These are phyloP conservation scores for Oncopodura yosiiana DNA, from an alignment of 1,140 invertebrate species.

Conservation along the genomic window DNA sequence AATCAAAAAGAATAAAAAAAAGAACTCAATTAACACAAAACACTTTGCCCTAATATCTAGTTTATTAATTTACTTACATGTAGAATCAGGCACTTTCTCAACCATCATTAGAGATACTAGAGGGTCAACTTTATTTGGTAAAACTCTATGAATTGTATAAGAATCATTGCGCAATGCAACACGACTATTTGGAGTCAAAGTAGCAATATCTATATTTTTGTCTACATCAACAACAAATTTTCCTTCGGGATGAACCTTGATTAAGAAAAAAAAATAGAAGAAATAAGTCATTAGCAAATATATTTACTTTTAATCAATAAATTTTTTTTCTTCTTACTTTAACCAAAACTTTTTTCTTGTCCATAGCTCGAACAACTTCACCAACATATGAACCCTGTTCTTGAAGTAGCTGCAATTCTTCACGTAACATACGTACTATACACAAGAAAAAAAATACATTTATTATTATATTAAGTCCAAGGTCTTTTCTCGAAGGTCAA, in stretches of 20 bases:
- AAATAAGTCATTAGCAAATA: conserved; percentile 3
- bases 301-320: conserved; percentile 9
- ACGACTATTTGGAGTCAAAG: conserved; percentile 93
- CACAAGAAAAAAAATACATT: conserved; percentile 31
- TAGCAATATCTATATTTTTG: conserved; percentile 98
- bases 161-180: conserved; percentile 97
- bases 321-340: conserved; percentile 47
- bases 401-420: conserved; percentile 94
- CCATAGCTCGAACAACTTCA: conserved; percentile 99
- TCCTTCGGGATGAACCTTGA: conserved; percentile 88
- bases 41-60: too few species aligned
- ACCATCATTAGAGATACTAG: conserved; percentile 99
- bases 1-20: too few species aligned
- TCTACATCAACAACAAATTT: conserved; percentile 99
- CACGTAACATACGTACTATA: conserved; percentile 88
- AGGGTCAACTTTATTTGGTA: conserved; percentile 99
- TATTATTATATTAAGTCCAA: neutral
- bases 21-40: too few species aligned
- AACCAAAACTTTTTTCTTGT: conserved; percentile 99
- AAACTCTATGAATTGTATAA: conserved; percentile 96
- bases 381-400: conserved; percentile 99
- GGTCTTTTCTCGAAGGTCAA: neutral
- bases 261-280: conserved; percentile 31
- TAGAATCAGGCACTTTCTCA: conserved; percentile 99
- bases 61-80: too few species aligned